These are phyloP conservation scores for Cryptosula pallasiana DNA, from an alignment of 2,888 invertebrate genomes.

Conservation along the genomic window DNA sequence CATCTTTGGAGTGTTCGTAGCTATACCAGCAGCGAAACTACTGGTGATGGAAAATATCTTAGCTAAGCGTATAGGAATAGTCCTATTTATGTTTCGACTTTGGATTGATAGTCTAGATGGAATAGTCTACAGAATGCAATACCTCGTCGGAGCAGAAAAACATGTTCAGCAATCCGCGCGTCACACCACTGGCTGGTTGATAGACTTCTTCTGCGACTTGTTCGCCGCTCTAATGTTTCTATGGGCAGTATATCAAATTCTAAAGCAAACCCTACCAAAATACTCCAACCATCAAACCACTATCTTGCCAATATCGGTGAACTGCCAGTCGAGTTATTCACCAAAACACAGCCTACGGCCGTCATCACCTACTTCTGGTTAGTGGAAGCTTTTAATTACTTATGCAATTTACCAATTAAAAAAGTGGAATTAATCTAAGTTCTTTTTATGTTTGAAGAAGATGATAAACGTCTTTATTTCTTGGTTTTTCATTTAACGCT, in stretches of 20 bases:
- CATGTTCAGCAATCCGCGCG: slow-evolving; percentile 72
- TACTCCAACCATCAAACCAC: background rate
- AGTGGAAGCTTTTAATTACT: too few species aligned
- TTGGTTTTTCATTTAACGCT: too few species aligned
- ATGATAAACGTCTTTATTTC: too few species aligned
- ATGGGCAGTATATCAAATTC: background rate
- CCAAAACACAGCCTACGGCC: too few species aligned
- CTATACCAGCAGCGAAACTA: slow-evolving; percentile 69
- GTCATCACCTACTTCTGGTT: too few species aligned
- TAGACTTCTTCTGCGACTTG: slow-evolving; percentile 10
- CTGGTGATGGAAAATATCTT: slow-evolving; percentile 68
- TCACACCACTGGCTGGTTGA: slow-evolving; percentile 66
- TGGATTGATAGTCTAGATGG: slow-evolving; percentile 82
- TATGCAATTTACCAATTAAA: too few species aligned
- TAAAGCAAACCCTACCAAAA: background rate
- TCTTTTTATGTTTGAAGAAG: too few species aligned
- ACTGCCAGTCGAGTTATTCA: too few species aligned
- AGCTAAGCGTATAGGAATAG: slow-evolving; percentile 67
- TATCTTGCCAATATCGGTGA: too few species aligned
- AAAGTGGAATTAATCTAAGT: too few species aligned
- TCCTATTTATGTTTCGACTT: slow-evolving; percentile 73
- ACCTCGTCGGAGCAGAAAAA: slow-evolving; percentile 59
- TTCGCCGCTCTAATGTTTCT: background rate
- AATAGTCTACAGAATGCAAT: slow-evolving; percentile 72
- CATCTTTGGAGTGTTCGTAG: slow-evolving; percentile 70